Evolutionary conservation across 2,113 vertebrate species (phyloP).

Genomic region (Crotalus helleri): DNA sequence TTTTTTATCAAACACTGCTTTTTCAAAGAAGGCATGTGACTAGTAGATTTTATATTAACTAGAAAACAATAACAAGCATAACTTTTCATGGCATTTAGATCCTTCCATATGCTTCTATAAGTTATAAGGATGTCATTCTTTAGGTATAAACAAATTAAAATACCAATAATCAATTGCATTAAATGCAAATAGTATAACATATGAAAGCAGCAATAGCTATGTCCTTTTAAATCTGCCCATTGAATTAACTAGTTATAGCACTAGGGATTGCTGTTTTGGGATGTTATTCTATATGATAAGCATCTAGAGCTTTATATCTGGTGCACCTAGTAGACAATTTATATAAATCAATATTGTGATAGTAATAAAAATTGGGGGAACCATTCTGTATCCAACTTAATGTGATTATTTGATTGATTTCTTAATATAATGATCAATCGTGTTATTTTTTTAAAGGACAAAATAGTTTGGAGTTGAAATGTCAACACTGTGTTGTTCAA

Average conservation of each 20-base stretch:
- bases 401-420: not conserved
- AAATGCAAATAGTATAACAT: not conserved
- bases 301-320: not conserved
- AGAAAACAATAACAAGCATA: not conserved
- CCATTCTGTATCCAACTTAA: not conserved
- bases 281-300: not conserved
- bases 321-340: not conserved
- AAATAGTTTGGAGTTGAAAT: not conserved
- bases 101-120: not conserved
- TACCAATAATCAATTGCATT: not conserved
- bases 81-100: not conserved
- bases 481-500: not conserved
- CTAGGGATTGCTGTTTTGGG: not conserved
- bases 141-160: not conserved
- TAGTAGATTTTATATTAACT: not conserved
- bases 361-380: not conserved
- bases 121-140: not conserved
- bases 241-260: not conserved
- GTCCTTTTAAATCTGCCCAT: not conserved
- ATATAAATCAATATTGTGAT: not conserved
- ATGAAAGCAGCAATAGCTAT: not conserved
- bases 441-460: not conserved
- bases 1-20: not conserved
- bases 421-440: not conserved
- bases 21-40: not conserved